These are phyloP conservation scores for Zingel zingel DNA, from an alignment of 2,113 vertebrate genomes.

Conservation along the genomic window DNA sequence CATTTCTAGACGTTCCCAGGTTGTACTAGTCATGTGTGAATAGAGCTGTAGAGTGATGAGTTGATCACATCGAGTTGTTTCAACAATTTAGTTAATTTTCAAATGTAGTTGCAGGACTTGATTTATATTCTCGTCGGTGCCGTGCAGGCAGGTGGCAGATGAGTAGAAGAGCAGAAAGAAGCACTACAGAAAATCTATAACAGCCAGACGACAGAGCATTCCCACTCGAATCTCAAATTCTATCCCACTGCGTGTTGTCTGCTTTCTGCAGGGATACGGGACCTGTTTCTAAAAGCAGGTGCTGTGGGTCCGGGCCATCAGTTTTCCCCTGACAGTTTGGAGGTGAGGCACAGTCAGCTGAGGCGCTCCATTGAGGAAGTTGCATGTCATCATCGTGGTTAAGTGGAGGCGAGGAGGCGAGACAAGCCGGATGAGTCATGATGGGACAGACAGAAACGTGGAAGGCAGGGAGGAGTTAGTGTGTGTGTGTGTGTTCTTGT, in stretches of 20 bases:
- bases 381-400: slow-evolving; percentile 73
- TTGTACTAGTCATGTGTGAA: no score
- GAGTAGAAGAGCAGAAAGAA: slow-evolving; percentile 24
- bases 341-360: slow-evolving; percentile 59
- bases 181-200: slow-evolving; percentile 57
- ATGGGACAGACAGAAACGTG: slow-evolving; percentile 63
- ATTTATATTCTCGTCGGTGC: slow-evolving; percentile 13
- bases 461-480: slow-evolving; percentile 5
- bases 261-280: slow-evolving; percentile 38
- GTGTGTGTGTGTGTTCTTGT: not conserved
- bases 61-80: not conserved
- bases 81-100: not conserved
- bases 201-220: slow-evolving; percentile 51
- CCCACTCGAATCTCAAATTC: slow-evolving; percentile 56
- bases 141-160: slow-evolving; percentile 38
- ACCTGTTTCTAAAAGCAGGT: slow-evolving; percentile 55
- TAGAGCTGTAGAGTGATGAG: no score
- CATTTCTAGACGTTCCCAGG: no score
- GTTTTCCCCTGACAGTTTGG: slow-evolving; percentile 57
- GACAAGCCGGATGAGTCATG: slow-evolving; percentile 74
- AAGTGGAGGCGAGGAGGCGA: slow-evolving; percentile 69
- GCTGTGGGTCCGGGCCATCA: slow-evolving; percentile 42
- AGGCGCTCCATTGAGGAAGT: slow-evolving; percentile 62
- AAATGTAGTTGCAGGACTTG: not conserved
- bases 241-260: slow-evolving; percentile 18